Conservation (phyloP, 1,140 invertebrate species). For the Tetramorium alpestre region DNA sequence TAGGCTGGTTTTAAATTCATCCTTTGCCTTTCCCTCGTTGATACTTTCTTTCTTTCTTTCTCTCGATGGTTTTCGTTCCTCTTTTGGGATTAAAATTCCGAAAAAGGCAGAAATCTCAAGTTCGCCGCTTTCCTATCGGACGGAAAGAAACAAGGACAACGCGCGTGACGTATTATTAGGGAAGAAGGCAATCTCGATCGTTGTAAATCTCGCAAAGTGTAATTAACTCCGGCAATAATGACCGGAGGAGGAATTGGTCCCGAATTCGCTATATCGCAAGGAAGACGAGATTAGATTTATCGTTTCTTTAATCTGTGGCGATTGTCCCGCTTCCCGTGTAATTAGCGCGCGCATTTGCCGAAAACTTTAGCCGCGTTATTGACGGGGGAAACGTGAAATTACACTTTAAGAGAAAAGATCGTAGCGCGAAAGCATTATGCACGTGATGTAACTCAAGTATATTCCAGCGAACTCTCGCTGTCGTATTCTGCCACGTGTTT, state of each 20-base stretch:
- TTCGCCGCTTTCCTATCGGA: background rate
- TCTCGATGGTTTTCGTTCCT: background rate
- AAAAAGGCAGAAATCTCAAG: background rate
- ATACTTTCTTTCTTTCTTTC: background rate
- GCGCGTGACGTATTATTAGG: conserved; percentile 47
- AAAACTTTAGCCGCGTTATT: background rate
- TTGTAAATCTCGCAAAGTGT: conserved; percentile 52
- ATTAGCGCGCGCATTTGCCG: conserved; percentile 13
- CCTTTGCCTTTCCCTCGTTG: background rate
- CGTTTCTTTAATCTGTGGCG: conserved; percentile 57
- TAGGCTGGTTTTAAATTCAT: conserved; percentile 62
- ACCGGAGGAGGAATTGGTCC: conserved; percentile 42
- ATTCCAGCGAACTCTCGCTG: background rate
- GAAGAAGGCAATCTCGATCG: conserved; percentile 55
- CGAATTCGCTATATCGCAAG: conserved; percentile 42
- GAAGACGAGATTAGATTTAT: conserved; percentile 48
- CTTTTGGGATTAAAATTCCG: conserved; percentile 50
- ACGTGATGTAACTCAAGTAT: background rate
- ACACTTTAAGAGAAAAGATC: background rate
- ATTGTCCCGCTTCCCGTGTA: conserved; percentile 9
- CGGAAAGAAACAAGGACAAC: conserved; percentile 29
- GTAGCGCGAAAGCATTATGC: background rate
- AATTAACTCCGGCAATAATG: conserved; percentile 60
- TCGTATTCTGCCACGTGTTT: background rate
- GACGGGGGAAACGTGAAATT: background rate